Conservation (phyloP, 2,113 vertebrate genomes). For the Spheniscus mendiculus region DNA sequence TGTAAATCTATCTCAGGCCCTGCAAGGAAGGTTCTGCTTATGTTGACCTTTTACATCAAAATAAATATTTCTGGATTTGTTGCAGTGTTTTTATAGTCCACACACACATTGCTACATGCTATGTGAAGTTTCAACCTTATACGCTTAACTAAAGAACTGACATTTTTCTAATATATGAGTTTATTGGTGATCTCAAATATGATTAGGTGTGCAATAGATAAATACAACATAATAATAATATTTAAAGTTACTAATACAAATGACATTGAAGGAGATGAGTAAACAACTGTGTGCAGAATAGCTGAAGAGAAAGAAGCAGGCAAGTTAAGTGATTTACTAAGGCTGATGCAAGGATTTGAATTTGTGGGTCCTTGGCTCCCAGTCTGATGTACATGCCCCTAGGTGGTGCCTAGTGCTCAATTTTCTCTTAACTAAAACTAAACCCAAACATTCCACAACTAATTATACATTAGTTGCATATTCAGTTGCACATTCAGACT, state of each 20-base stretch:
- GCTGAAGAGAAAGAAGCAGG: neutral
- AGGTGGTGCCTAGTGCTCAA: neutral
- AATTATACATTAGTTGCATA: neutral
- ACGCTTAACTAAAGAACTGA: neutral
- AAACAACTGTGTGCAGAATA: neutral
- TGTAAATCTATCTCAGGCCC: neutral
- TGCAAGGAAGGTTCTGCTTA: neutral
- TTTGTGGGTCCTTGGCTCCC: neutral
- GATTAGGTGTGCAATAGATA: neutral
- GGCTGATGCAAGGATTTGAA: neutral
- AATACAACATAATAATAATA: neutral
- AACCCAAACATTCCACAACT: neutral
- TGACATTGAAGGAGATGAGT: neutral
- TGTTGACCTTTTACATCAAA: neutral
- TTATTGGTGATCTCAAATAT: neutral
- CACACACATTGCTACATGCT: neutral
- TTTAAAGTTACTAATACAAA: neutral
- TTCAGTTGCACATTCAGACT: neutral
- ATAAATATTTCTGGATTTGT: neutral
- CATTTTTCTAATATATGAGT: neutral
- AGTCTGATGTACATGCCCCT: neutral
- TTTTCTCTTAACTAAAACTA: neutral
- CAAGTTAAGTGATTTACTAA: neutral
- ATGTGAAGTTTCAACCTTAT: neutral
- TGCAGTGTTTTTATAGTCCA: neutral